Evolutionary conservation across 2,113 vertebrate genomes (phyloP).

Genomic region (Channa maculata): DNA sequence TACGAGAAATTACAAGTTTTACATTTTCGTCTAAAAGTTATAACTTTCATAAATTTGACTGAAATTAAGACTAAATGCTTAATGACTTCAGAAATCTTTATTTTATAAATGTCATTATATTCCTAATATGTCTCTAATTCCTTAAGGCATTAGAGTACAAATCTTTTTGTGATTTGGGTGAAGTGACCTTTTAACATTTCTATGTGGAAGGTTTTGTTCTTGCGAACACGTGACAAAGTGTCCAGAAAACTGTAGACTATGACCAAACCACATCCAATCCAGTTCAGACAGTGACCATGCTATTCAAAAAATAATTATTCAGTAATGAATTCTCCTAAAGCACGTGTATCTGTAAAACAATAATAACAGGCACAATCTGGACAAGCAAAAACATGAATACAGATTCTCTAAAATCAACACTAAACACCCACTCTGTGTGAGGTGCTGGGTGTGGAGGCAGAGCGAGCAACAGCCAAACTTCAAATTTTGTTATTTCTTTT

Average conservation of each 20-base stretch:
- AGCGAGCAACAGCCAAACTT: slow-evolving; percentile 32
- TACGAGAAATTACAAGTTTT: background rate
- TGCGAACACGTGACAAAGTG: no score
- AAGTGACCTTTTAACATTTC: slow-evolving; percentile 22
- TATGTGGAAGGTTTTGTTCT: background rate
- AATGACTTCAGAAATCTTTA: background rate
- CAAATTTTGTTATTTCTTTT: slow-evolving; percentile 35
- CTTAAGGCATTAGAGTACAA: slow-evolving; percentile 8
- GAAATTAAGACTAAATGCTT: background rate
- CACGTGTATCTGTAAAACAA: slow-evolving; percentile 19
- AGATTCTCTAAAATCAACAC: background rate
- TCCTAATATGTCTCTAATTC: background rate
- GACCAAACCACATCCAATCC: background rate
- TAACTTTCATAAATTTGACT: background rate
- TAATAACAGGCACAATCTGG: slow-evolving; percentile 42
- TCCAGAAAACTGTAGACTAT: background rate
- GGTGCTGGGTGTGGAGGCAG: slow-evolving; percentile 4
- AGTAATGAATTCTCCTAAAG: background rate
- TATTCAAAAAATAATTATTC: background rate
- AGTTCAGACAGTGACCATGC: background rate
- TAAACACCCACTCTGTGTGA: background rate
- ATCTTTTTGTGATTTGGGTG: slow-evolving; percentile 16
- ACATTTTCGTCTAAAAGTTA: background rate
- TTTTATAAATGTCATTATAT: background rate
- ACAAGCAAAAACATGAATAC: slow-evolving; percentile 26